A percentile compares a stretch with the other conserved stretches of the same genome.
Evolutionary conservation across 2,888 invertebrate genomes (phyloP).

Genomic region (Liodrosophila aerea): DNA sequence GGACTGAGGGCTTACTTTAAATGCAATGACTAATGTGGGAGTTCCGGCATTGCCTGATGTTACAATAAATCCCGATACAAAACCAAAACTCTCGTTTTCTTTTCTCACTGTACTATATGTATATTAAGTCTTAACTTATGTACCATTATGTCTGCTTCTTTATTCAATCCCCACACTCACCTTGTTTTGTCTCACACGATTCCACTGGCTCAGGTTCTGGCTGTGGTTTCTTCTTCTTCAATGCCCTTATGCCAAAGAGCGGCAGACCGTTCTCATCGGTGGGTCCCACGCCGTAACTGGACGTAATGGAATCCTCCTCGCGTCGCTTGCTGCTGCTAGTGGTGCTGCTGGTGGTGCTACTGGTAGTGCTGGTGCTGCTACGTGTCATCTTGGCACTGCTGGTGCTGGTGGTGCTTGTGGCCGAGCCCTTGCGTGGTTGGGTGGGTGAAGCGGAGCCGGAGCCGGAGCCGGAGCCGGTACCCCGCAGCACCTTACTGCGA

Average conservation of each 20-base stretch:
- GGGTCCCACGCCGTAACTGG: conserved; percentile 92
- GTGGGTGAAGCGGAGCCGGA: conserved; percentile 21
- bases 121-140: too few relatives aligned
- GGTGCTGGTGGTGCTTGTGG: conserved; percentile 80
- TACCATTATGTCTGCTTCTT: too few relatives aligned
- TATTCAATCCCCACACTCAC: conserved; percentile 80
- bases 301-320: conserved; percentile 87
- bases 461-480: conserved; percentile 19
- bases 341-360: conserved; percentile 80
- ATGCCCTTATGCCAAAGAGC: conserved; percentile 90
- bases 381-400: conserved; percentile 57
- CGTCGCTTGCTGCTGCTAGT: conserved; percentile 57
- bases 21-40: too few relatives aligned
- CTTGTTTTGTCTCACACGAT: conserved; percentile 86
- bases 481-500: conserved; percentile 74
- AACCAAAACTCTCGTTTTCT: too few relatives aligned
- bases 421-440: conserved; percentile 55
- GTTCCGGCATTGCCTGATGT: too few relatives aligned
- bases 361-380: conserved; percentile 80
- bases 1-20: too few relatives aligned
- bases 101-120: too few relatives aligned
- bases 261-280: conserved; percentile 91
- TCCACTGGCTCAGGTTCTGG: conserved; percentile 74
- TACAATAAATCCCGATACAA: too few relatives aligned
- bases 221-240: conserved; percentile 83